Conservation (phyloP, 2,113 vertebrate species). For the Peromyscus maniculatus region DNA sequence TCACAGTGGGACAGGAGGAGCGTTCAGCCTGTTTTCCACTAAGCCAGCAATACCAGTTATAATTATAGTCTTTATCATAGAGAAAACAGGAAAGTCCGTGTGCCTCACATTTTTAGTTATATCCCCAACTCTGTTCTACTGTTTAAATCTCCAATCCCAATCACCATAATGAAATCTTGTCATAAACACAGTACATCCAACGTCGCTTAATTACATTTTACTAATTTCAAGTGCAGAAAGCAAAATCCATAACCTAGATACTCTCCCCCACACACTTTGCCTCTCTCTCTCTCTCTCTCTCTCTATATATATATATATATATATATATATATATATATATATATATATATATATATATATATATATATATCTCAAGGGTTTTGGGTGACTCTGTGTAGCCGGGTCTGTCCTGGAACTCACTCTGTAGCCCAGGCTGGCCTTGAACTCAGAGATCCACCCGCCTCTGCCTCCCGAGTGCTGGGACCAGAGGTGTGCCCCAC, state of each 20-base stretch:
- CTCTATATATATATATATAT: no score
- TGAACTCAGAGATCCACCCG: neutral
- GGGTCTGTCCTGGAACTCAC: neutral
- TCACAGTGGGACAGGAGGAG: constrained; percentile 22
- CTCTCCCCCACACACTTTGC: no score
- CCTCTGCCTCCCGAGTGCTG: neutral
- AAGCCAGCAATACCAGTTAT: constrained; percentile 30
- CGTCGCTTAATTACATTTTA: neutral
- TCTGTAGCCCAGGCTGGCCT: neutral
- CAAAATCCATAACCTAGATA: neutral
- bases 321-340: no score
- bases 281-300: neutral
- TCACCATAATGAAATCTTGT: constrained; percentile 26
- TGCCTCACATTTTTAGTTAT: neutral
- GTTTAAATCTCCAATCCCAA: constrained; percentile 17
- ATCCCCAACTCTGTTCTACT: neutral
- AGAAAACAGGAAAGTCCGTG: constrained; percentile 13
- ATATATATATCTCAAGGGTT: no score
- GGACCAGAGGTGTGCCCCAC: no score
- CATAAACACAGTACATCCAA: neutral
- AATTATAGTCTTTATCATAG: neutral
- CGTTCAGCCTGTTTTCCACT: neutral
- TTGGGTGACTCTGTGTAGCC: neutral
- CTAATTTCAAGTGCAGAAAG: constrained; percentile 27
- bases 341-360: no score